phyloP scores from a whole-genome alignment of 2,888 invertebrate species.

The Lottia gigantea region DNA sequence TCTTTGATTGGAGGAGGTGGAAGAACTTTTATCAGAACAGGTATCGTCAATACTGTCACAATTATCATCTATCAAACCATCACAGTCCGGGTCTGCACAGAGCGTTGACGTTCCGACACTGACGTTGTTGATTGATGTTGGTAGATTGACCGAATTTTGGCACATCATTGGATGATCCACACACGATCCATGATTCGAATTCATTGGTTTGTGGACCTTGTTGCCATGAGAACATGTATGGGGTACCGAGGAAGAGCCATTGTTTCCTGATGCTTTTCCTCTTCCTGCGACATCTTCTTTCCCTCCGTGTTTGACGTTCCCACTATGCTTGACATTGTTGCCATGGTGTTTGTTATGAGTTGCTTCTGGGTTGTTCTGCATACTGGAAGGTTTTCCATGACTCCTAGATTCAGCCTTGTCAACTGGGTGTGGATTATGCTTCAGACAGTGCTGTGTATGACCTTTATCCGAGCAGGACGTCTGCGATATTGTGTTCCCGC shows the following conservation, averaged over 20 bases:
- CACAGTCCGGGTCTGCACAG: conserved; percentile 61
- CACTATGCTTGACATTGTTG: conserved; percentile 7
- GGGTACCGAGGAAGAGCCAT: conserved; percentile 9
- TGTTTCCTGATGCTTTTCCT: conserved; percentile 3
- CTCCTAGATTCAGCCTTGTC: neutral
- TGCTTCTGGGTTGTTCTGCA: neutral
- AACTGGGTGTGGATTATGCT: conserved; percentile 31
- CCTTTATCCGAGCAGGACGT: conserved; percentile 28
- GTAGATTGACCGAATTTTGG: conserved; percentile 40
- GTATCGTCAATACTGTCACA: conserved; percentile 67
- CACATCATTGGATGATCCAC: conserved; percentile 30
- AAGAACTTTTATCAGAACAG: conserved; percentile 70
- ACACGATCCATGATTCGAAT: conserved; percentile 10
- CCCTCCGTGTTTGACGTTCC: neutral
- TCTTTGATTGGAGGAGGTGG: conserved; percentile 69
- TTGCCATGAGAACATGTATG: conserved; percentile 29
- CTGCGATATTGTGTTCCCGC: conserved; percentile 47
- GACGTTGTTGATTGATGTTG: conserved; percentile 56
- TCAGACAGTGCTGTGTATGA: conserved; percentile 51
- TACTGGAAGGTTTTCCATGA: neutral
- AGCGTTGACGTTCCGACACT: conserved; percentile 58
- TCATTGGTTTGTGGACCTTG: conserved; percentile 26
- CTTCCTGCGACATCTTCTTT: neutral
- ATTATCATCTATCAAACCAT: conserved; percentile 60
- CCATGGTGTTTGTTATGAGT: neutral